Percentiles rank a stretch among this genome's conserved stretches.
Evolutionary conservation across 2,888 invertebrate genomes (phyloP).

Genomic region (Mylabris sibirica): DNA sequence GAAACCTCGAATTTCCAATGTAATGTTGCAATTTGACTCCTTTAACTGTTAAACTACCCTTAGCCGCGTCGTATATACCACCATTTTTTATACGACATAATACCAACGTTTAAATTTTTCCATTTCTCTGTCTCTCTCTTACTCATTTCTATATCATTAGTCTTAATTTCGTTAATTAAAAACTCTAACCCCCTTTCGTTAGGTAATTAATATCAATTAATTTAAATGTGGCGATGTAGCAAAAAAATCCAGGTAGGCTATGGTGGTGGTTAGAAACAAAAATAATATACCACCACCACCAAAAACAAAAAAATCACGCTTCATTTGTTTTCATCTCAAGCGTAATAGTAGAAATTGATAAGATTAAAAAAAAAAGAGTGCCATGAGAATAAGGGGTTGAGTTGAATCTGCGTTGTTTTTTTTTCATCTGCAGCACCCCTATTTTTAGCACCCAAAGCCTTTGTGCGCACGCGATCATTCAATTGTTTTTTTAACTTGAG

Average conservation of each 20-base stretch:
- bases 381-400: neutral
- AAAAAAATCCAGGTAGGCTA: neutral
- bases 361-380: neutral
- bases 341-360: neutral
- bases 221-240: constrained; percentile 29
- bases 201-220: constrained; percentile 48
- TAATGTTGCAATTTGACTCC: neutral
- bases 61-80: no score
- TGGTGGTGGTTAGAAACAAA: neutral
- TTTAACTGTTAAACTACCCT: neutral
- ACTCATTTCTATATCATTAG: constrained; percentile 15
- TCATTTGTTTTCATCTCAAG: constrained; percentile 10
- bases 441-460: neutral
- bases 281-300: neutral
- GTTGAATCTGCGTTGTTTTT: neutral
- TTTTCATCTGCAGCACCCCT: neutral
- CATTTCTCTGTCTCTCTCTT: neutral
- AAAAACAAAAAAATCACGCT: neutral
- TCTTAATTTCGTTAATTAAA: constrained; percentile 33
- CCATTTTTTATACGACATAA: neutral
- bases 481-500: neutral
- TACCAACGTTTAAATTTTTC: neutral
- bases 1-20: neutral
- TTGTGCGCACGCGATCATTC: neutral
- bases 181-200: constrained; percentile 33